A percentile compares a stretch with the other conserved stretches of the same genome.
phyloP scores from a whole-genome alignment of 2,113 vertebrate species.

The Anarhynchus alexandrinus region DNA sequence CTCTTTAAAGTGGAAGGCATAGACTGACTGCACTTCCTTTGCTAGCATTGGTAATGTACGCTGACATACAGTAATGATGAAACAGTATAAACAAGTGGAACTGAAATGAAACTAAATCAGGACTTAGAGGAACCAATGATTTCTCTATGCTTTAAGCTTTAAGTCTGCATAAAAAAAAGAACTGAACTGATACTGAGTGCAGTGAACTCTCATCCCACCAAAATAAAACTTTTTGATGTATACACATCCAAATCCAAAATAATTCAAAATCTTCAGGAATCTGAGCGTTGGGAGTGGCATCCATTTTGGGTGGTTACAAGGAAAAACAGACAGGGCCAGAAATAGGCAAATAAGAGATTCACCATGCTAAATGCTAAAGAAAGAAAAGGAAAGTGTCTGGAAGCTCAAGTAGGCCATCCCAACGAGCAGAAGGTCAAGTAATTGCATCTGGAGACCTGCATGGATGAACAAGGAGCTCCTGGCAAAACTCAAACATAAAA shows the following conservation, averaged over 20 bases:
- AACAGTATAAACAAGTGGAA: neutral
- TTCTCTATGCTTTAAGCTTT: neutral
- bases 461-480: neutral
- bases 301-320: neutral
- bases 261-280: neutral
- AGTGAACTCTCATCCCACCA: neutral
- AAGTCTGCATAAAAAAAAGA: neutral
- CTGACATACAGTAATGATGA: neutral
- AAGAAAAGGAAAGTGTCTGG: neutral
- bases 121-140: neutral
- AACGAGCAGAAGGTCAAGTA: neutral
- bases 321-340: neutral
- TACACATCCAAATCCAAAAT: neutral
- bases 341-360: neutral
- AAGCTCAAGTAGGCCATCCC: neutral
- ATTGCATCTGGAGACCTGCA: too few species aligned
- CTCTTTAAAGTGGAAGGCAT: neutral
- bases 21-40: neutral
- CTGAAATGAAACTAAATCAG: neutral
- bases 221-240: neutral
- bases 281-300: neutral
- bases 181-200: neutral
- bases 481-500: neutral
- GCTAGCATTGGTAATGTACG: neutral
- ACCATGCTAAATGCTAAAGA: neutral